Base-by-base conservation (phyloP, 2,113 vertebrate genomes). In the Anguilla rostrata region DNA sequence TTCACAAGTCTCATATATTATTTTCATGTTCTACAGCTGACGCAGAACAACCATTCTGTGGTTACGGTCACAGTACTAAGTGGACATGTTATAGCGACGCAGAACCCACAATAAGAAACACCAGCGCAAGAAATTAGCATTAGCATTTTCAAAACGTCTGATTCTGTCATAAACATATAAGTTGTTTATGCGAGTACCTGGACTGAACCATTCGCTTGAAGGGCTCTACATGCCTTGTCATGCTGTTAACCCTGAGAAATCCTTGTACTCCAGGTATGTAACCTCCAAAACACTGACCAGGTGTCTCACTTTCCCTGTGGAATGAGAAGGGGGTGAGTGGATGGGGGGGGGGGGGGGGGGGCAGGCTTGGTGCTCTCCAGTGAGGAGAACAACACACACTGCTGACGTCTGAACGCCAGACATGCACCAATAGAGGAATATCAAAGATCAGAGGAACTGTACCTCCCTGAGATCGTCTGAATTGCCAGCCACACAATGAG, bases 141-240 rank as follows among this genome's bases (percentile, higher is more conserved):
- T 2, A 66, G 22, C n/a, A 29, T 11, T n/a, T 34, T 26, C 12
- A 29, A 75, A 9, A 34, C 16, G 11, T 75, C 71, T 34, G 26
- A 75, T 29, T 41, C 18, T 40, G 12, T 15, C 39, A 39, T 40
- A 41, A 41, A 41, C 39, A 40, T 40, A 40, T 18, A 5, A 40
- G 39, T 20, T 15, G 2, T 20, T 40, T 46, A 16, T 79, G 16
- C 7, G 2, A 15, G 63, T 11, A 34, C 66, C 66, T 15, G 63
- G 66, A 53, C 66, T 26, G 16, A 78, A 34, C 14, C 39, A 18
- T 49, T 16, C 7, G 49, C 12, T 78, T 75, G 20, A 75, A 34
- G 71, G 71, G 20, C 71, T 75, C 5, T 60, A 29, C 84, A 85
- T 80, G 84, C 39, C 84, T 75, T 5, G 57, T 57, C 84, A 41